Evolutionary conservation across 2,888 invertebrate genomes (phyloP), one percentile per base, ranked within the genome.

Genomic region (Drosophila flavopinicola): DNA sequence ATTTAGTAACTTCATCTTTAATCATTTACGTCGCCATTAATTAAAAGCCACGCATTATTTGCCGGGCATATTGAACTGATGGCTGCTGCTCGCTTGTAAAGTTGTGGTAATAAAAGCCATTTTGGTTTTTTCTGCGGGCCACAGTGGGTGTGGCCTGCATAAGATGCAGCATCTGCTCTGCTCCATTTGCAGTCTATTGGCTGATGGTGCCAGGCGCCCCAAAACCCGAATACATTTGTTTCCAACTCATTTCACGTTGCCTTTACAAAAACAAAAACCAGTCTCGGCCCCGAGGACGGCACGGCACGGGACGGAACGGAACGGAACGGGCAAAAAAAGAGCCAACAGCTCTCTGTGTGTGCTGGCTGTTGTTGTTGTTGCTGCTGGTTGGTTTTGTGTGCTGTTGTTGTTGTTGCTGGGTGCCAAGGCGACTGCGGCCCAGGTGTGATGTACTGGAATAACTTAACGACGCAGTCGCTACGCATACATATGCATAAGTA

Each of bases 371-470:
- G 51, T 47, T 61, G 54, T 42, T 51, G 57, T 41, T 65, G 75
- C 35, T 60, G 73, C 29, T 48, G 17, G 58, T 41, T 66, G 54
- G 45, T 35, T 52, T 35, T 52, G 44, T 51, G 49, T 13, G 20
- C 17, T 11, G 7, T 17, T 35, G 17, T 35, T 42, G 29, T 32
- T 54, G 48, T 37, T 65, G 78, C 35, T 58, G 56, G 54, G 63
- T 71, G 72, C 72, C 63, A 74, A 69, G 59, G 75, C 73, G 54
- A 64, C 57, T 59, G 61, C 47, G 63, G 67, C 80, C 86, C 86
- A 84, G 83, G 83, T 84, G 83, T 84, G 83, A 84, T 87, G 83
- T 84, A 85, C 83, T 86, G 86, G 87, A 86, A 84, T 84, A 84
- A 87, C 83, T 84, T 84, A 84, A 79, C 83, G 66, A 87, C 80